Percentiles rank a stretch among this genome's conserved stretches.
These are phyloP conservation scores for Parazoanthus atlanticus DNA, from an alignment of 92 coral and sea anemone species.

Conservation along the genomic window DNA sequence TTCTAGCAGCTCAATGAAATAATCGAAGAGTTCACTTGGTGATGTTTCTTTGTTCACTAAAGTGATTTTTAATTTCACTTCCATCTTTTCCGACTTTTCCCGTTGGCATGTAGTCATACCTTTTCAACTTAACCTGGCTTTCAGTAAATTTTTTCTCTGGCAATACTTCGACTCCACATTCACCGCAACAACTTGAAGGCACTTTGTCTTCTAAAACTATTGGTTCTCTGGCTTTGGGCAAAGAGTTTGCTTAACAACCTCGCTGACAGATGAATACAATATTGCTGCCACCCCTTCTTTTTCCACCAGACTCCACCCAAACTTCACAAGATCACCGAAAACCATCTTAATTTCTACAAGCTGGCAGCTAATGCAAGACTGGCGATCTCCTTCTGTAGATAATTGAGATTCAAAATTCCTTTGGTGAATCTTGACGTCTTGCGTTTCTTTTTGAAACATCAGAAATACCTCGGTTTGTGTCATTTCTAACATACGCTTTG, in stretches of 20 bases:
- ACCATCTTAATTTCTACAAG: conserved; percentile 37
- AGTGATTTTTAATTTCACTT: conserved; percentile 36
- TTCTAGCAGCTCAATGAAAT: neutral
- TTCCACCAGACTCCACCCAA: conserved; percentile 14
- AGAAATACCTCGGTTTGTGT: conserved; percentile 26
- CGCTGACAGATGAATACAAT: too few species aligned
- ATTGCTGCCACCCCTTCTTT: conserved; percentile 9
- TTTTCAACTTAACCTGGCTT: conserved; percentile 29
- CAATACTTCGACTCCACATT: conserved; percentile 36
- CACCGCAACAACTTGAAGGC: conserved; percentile 15
- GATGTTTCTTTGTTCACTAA: conserved; percentile 34
- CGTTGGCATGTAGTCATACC: conserved; percentile 35
- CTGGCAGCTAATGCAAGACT: conserved; percentile 26
- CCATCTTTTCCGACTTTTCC: conserved; percentile 36
- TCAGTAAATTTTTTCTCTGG: conserved; percentile 15
- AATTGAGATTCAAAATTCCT: conserved; percentile 2
- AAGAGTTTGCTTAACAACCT: too few species aligned
- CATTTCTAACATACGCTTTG: conserved; percentile 11
- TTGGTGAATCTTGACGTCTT: neutral
- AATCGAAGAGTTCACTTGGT: conserved; percentile 18
- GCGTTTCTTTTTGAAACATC: neutral
- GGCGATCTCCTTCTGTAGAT: conserved; percentile 41
- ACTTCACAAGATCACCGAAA: conserved; percentile 40
- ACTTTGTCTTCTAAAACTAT: neutral
- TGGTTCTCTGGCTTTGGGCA: too few species aligned